These are phyloP conservation scores for Cyphomyrus discorhynchus DNA, from an alignment of 2,113 vertebrate genomes.

Conservation along the genomic window DNA sequence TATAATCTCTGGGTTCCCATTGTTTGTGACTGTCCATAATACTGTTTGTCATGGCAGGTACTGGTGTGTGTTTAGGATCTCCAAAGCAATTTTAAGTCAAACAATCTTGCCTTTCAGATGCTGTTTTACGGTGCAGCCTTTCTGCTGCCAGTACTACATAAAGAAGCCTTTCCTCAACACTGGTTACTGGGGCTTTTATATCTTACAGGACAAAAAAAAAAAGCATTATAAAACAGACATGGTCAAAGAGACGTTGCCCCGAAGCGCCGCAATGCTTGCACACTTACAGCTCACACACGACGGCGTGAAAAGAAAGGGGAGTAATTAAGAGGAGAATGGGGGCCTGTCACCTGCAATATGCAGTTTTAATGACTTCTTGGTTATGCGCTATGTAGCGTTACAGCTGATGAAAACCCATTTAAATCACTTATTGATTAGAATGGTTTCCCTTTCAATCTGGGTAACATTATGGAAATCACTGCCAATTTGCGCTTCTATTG, in stretches of 20 bases:
- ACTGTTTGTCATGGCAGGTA: not conserved
- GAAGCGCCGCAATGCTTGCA: not conserved
- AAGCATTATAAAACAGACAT: not conserved
- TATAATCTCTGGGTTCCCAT: not conserved
- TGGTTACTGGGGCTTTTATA: not conserved
- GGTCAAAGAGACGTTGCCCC: not conserved
- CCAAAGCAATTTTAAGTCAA: not conserved
- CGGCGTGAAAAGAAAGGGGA: not conserved
- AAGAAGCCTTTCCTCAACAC: not conserved
- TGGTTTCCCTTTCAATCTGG: not conserved
- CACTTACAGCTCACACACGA: not conserved
- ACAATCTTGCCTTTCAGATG: not conserved
- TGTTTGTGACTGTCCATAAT: not conserved
- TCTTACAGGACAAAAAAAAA: not conserved
- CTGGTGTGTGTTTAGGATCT: not conserved
- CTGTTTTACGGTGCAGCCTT: not conserved
- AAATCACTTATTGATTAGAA: conserved; percentile 5
- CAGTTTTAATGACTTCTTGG: not conserved
- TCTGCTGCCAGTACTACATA: not conserved
- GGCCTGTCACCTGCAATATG: not conserved
- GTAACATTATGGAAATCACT: not conserved
- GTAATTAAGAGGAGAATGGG: not conserved
- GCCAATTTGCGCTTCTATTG: not conserved
- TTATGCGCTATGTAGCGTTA: not conserved
- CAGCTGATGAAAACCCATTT: not conserved